Conservation (phyloP, 2,113 vertebrate species). For the Apodemus speciosus region DNA sequence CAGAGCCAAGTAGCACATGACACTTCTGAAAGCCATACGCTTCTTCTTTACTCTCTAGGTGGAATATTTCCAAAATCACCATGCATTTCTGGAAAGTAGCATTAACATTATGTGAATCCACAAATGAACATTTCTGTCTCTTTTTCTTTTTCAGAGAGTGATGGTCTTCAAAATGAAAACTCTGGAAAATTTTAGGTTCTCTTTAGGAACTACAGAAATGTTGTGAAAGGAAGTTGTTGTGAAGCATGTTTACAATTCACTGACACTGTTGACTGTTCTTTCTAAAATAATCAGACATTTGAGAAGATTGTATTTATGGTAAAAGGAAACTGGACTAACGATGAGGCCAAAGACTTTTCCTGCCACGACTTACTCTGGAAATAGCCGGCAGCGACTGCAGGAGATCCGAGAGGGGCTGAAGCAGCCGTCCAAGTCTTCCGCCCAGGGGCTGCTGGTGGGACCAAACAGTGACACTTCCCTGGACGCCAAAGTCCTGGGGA, state of each 20-base stretch:
- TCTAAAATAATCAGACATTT: constrained; percentile 66
- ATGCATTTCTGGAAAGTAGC: constrained; percentile 35
- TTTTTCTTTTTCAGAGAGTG: constrained; percentile 82
- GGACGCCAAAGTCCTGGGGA: constrained; percentile 89
- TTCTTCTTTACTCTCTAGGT: not conserved
- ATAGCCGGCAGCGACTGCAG: constrained; percentile 96
- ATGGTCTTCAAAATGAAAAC: constrained; percentile 80
- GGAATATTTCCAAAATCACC: not conserved
- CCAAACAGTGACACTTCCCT: constrained; percentile 85
- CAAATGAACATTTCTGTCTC: constrained; percentile 60
- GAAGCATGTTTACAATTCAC: constrained; percentile 84
- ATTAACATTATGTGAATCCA: constrained; percentile 19
- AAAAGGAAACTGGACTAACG: constrained; percentile 87
- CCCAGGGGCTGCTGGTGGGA: constrained; percentile 89
- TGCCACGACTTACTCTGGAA: constrained; percentile 96
- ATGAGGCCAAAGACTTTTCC: constrained; percentile 99
- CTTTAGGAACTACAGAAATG: constrained; percentile 72
- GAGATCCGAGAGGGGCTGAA: constrained; percentile 98
- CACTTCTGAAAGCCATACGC: not conserved
- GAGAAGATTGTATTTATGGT: constrained; percentile 86
- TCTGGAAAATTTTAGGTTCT: constrained; percentile 74
- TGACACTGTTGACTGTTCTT: constrained; percentile 71
- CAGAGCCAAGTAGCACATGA: not conserved
- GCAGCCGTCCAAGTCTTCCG: constrained; percentile 93
- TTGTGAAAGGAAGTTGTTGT: constrained; percentile 72